Base-by-base conservation (phyloP, 2,113 vertebrate genomes). In the Odocoileus hemionus region DNA sequence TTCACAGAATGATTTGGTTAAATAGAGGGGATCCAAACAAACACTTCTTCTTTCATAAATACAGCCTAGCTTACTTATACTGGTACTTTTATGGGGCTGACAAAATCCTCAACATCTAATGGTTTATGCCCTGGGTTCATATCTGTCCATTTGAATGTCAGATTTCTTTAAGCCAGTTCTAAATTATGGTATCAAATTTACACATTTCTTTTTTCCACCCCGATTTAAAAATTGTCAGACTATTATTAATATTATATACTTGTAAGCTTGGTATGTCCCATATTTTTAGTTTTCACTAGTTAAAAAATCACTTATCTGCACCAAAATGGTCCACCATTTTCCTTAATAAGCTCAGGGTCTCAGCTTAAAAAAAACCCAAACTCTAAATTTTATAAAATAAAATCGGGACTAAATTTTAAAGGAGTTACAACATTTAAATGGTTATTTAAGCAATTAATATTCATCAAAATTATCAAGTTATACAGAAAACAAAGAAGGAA, bases 1-100 rank as follows among this genome's bases (percentile, higher is more conserved):
- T 85, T 85, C 58, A 92, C 15, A 58, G 85, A 93, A 93, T 86
- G 94, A 30, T 95, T 93, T 90, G 50, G 16, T 85, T 64, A 92
- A 87, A 89, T 6, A 60, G n/a, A 87, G 30, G 86, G 17, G 23
- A 85, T 78, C 26, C 50, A 84, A 90, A 86, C 50, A 90, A 89
- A 86, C 80, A 28, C 16, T 57, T 47, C n/a, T 36, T 86, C 39
- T 80, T 82, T 5, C 26, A 76, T 52, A 94, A 90, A 95, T 43
- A 95, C 1, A 57, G 36, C 28, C 60, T 83, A 9, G 25, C 14
- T 91, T 64, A 78, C 14, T 91, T 64, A 83, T 50, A 76, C 3
- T 76, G 33, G n/a, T 45, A 57, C 7, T 47, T 91, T 82, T 80
- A 7, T 6, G 15, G 21, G n/a, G 7, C 14, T 33, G 55, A 91